Conservation (phyloP, 92 coral and sea anemone species). For the Meandrina meandrites region DNA sequence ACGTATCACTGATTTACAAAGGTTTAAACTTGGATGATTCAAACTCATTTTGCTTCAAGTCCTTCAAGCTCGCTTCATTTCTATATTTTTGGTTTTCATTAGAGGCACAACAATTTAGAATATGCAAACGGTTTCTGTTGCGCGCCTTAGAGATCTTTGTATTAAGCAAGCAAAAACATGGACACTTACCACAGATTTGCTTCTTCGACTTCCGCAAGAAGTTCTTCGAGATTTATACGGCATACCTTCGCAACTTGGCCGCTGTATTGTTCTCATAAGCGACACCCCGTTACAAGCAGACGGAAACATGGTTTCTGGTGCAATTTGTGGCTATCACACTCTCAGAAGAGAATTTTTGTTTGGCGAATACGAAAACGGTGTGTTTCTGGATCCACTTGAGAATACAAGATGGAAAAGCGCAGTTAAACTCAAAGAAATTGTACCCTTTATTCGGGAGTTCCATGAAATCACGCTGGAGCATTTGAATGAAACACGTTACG, state of each 20-base stretch:
- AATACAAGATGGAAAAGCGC: conserved; percentile 5
- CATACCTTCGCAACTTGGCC: neutral
- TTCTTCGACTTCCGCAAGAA: conserved; percentile 8
- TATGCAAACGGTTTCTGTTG: neutral
- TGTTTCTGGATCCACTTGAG: conserved; percentile 21
- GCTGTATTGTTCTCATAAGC: neutral
- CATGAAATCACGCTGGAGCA: neutral
- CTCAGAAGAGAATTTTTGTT: conserved; percentile 15
- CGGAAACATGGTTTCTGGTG: conserved; percentile 14
- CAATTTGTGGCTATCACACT: conserved; percentile 20
- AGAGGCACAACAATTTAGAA: neutral
- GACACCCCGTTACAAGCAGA: conserved; percentile 19
- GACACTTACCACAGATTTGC: conserved; percentile 3
- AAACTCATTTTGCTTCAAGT: too few species aligned
- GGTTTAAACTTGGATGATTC: too few species aligned
- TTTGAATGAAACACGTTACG: neutral
- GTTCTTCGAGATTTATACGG: conserved; percentile 22
- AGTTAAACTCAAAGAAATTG: conserved; percentile 6
- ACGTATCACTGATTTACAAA: too few species aligned
- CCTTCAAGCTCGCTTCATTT: too few species aligned
- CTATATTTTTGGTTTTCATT: too few species aligned
- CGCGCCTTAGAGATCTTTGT: conserved; percentile 9
- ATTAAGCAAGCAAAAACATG: neutral
- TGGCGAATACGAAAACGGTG: conserved; percentile 16
- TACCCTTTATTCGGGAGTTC: conserved; percentile 7